Evolutionary conservation across 2,888 invertebrate genomes (phyloP).

Genomic region (Acrocera orbiculus): DNA sequence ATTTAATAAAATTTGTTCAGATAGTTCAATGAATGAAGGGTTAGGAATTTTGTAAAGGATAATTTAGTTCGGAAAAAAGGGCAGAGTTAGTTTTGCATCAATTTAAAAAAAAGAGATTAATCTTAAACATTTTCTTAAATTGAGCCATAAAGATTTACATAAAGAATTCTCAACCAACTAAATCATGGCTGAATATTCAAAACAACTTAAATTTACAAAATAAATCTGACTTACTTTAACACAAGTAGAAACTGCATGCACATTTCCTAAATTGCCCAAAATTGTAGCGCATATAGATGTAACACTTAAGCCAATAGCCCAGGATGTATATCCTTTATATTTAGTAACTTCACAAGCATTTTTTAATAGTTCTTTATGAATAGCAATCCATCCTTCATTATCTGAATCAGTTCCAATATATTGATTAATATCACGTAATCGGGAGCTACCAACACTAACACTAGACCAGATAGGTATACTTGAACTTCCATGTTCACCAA

Average conservation of each 20-base stretch:
- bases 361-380: slow-evolving; percentile 67
- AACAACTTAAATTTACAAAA: not conserved
- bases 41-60: too few species aligned
- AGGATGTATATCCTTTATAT: slow-evolving; percentile 78
- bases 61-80: too few species aligned
- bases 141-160: too few species aligned
- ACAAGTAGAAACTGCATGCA: slow-evolving; percentile 63
- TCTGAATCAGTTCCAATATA: slow-evolving; percentile 53
- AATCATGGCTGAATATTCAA: not conserved
- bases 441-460: slow-evolving; percentile 79
- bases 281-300: slow-evolving; percentile 53
- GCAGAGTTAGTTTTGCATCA: too few species aligned
- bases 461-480: slow-evolving; percentile 89
- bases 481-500: slow-evolving; percentile 87
- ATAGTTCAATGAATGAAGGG: too few species aligned
- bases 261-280: slow-evolving; percentile 51
- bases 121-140: too few species aligned
- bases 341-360: slow-evolving; percentile 79
- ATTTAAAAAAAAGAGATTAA: too few species aligned
- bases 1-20: too few species aligned
- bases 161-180: not conserved
- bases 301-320: slow-evolving; percentile 74
- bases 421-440: slow-evolving; percentile 60
- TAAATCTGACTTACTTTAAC: slow-evolving; percentile 47
- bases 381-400: slow-evolving; percentile 56